Base-by-base conservation (phyloP, 2,797 vertebrate species). In the Vultur gryphus region DNA sequence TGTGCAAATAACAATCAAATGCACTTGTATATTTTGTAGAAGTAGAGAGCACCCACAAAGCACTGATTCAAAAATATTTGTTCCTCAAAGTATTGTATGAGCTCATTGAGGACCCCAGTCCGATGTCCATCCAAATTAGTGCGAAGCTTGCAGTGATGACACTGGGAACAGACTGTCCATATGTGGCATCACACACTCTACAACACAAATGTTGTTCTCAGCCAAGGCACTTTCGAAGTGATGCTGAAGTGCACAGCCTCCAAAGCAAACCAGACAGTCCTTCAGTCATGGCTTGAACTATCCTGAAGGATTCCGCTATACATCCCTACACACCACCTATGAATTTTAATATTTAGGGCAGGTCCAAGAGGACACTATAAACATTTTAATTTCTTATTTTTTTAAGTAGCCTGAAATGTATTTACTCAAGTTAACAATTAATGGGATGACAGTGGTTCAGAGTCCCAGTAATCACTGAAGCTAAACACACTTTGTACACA, bases 361-460 rank as follows among this genome's bases (percentile, higher is more conserved):
- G 26, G 5, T 75, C 41, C 58, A 86, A 71, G 58, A 77, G 12
- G 23, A 46, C 21, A 48, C 15, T 58, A 7, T 5, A 71, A 76
- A 13, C 29, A 46, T 66, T 89, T 87, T 76, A 48, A 6, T 64
- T 90, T 69, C 58, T 83, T 55, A 44, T 61, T 48, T 37, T 65
- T 73, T 85, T 6, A 55, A 44, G 14, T 64, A 84, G 17, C 6
- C 41, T 84, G 23, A 73, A 87, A 71, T 77, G 55, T 76, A 66
- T 85, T 91, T 89, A 90, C 46, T 31, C 54, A 93, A 94, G 96
- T 98, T 97, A 98, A 97, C 90, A 91, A 95, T 98, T 98, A 97
- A 97, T 92, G 66, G 25, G 37, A 78, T 67, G 61, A 87, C 57
- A 90, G 70, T 39, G 33, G 77, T 96, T 87, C 84, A 95, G 93